Percentiles rank a stretch among this genome's conserved stretches.
phyloP scores from a whole-genome alignment of 2,888 invertebrate genomes.

The Helicoverpa assulta region DNA sequence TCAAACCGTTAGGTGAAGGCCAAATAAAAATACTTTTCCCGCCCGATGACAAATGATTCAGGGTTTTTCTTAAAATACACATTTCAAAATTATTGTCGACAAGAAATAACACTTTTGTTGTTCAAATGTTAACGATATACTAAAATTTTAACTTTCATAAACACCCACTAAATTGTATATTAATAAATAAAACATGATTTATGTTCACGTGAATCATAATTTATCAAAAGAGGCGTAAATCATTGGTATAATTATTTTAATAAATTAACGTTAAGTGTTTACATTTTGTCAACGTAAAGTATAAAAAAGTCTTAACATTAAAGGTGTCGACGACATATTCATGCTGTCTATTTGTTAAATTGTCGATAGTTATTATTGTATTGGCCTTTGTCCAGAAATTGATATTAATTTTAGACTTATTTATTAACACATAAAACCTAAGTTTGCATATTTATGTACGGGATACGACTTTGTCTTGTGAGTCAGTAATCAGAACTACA shows the following conservation, averaged over 20 bases:
- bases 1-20: conserved; percentile 39
- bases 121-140: conserved; percentile 33
- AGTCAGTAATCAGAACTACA: too few relatives aligned
- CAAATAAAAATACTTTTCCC: conserved; percentile 15
- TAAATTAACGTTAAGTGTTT: conserved; percentile 14
- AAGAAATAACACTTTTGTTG: conserved; percentile 30
- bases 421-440: too few relatives aligned
- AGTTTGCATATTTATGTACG: too few relatives aligned
- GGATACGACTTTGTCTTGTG: too few relatives aligned
- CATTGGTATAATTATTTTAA: conserved; percentile 26
- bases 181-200: conserved; percentile 50
- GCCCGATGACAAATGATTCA: conserved; percentile 19
- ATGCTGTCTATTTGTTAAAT: conserved; percentile 26
- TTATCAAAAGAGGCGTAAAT: conserved; percentile 36
- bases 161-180: conserved; percentile 46
- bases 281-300: conserved; percentile 28
- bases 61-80: conserved; percentile 25
- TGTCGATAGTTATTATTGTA: conserved; percentile 46
- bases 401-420: conserved; percentile 1
- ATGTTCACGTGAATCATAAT: conserved; percentile 33
- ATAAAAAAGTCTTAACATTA: conserved; percentile 24
- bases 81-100: conserved; percentile 36
- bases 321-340: conserved; percentile 30
- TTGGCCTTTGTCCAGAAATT: conserved; percentile 38
- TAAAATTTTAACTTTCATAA: conserved; percentile 44